Evolutionary conservation across 2,113 vertebrate genomes (phyloP).

Genomic region (Aegithalos caudatus): DNA sequence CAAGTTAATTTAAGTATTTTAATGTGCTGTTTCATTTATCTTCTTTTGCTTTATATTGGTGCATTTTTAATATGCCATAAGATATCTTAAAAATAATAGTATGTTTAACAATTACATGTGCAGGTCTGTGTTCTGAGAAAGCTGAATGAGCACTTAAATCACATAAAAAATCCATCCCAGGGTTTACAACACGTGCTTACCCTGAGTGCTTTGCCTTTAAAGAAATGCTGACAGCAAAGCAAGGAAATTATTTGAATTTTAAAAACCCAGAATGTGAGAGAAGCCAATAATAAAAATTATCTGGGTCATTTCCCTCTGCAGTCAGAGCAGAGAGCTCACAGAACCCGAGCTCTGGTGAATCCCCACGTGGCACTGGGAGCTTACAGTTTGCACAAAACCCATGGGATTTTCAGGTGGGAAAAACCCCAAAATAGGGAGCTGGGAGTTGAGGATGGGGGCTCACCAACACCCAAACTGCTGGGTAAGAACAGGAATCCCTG

Average conservation of each 20-base stretch:
- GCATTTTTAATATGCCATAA: not conserved
- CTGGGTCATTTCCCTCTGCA: not conserved
- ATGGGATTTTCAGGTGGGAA: not conserved
- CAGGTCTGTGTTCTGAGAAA: not conserved
- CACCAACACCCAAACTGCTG: not conserved
- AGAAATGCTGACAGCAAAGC: not conserved
- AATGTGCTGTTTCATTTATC: not conserved
- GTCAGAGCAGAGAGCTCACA: not conserved
- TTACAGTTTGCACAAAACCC: not conserved
- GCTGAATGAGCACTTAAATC: not conserved
- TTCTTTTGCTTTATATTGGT: not conserved
- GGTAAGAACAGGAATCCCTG: rapidly evolving
- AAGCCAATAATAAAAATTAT: not conserved
- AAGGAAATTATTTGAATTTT: not conserved
- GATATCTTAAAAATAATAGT: not conserved
- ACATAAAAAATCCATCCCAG: not conserved
- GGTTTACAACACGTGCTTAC: rapidly evolving
- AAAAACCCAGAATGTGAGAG: not conserved
- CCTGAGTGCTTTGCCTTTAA: not conserved
- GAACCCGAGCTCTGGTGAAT: not conserved
- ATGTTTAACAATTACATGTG: not conserved
- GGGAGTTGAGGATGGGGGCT: not conserved
- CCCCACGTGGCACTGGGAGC: rapidly evolving
- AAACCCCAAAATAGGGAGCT: rapidly evolving
- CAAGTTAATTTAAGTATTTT: not conserved